These are phyloP conservation scores for Denticeps clupeoides DNA, from an alignment of 2,797 vertebrate species.

Conservation along the genomic window DNA sequence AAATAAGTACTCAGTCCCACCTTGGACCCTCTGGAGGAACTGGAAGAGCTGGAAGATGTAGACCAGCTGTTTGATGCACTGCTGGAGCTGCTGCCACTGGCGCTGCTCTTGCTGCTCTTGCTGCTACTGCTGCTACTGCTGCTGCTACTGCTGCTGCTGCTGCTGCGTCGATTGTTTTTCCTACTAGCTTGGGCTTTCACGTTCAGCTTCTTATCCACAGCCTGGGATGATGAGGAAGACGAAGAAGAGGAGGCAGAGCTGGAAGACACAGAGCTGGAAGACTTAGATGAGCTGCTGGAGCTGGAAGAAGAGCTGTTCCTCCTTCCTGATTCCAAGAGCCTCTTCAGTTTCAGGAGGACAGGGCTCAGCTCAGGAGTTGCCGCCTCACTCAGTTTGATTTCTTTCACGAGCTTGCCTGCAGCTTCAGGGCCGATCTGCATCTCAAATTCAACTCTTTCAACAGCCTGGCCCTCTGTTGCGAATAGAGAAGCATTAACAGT, in stretches of 20 bases:
- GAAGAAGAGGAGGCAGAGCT: constrained; percentile 36
- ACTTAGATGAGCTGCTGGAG: constrained; percentile 35
- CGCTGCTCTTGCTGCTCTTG: too few relatives aligned
- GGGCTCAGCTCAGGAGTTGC: constrained; percentile 29
- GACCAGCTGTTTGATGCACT: too few relatives aligned
- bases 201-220: too few relatives aligned
- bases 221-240: too few relatives aligned
- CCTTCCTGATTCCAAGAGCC: constrained; percentile 44
- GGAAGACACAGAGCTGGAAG: constrained; percentile 13
- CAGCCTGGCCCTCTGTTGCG: constrained; percentile 32
- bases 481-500: too few relatives aligned
- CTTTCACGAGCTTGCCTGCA: constrained; percentile 53
- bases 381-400: constrained; percentile 32
- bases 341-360: constrained; percentile 55
- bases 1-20: too few relatives aligned
- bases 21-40: too few relatives aligned
- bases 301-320: constrained; percentile 40
- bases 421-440: constrained; percentile 57
- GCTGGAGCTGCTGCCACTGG: too few relatives aligned
- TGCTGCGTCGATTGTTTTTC: neutral
- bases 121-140: too few relatives aligned
- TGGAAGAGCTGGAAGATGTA: too few relatives aligned
- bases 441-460: constrained; percentile 65
- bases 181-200: constrained; percentile 26
- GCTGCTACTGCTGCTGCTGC: neutral